phyloP scores from a whole-genome alignment of 92 coral and sea anemone genomes.

The Bergia sp. region DNA sequence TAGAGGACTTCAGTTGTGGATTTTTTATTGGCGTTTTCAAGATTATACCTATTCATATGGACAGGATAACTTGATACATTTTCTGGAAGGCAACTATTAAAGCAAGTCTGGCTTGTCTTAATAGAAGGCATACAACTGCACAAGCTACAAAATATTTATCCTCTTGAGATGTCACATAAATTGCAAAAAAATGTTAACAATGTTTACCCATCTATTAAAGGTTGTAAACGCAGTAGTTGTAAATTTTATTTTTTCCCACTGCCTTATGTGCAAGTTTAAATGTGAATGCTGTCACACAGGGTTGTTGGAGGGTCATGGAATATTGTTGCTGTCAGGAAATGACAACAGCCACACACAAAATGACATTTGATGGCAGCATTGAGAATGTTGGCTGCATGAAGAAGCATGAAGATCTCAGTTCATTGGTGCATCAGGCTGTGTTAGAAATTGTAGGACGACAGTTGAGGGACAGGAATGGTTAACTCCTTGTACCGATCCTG shows the following conservation, averaged over 20 bases:
- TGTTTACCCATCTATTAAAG: constrained; percentile 12
- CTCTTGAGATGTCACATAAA: too few relatives aligned
- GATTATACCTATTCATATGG: too few relatives aligned
- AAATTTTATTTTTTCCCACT: constrained; percentile 1
- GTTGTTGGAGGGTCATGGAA: constrained; percentile 9
- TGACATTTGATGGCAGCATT: constrained; percentile 10
- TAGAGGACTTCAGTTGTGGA: too few relatives aligned
- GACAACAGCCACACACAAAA: constrained; percentile 11
- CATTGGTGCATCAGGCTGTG: background rate
- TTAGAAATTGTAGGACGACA: background rate
- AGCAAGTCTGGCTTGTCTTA: too few relatives aligned
- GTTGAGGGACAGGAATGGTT: background rate
- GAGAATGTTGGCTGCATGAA: constrained; percentile 8
- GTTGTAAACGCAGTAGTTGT: background rate
- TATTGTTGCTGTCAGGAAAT: background rate
- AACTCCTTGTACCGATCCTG: too few relatives aligned
- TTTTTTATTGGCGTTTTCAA: too few relatives aligned
- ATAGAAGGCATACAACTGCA: too few relatives aligned
- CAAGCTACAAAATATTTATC: too few relatives aligned
- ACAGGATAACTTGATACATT: too few relatives aligned
- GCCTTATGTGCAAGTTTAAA: constrained; percentile 8
- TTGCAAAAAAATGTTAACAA: background rate
- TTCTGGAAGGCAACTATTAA: too few relatives aligned
- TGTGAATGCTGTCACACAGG: constrained; percentile 15
- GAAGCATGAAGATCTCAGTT: background rate